A percentile compares a stretch with the other conserved stretches of the same genome.
These are phyloP conservation scores for Mungos mungo DNA, from an alignment of 2,113 vertebrate genomes.

Conservation along the genomic window DNA sequence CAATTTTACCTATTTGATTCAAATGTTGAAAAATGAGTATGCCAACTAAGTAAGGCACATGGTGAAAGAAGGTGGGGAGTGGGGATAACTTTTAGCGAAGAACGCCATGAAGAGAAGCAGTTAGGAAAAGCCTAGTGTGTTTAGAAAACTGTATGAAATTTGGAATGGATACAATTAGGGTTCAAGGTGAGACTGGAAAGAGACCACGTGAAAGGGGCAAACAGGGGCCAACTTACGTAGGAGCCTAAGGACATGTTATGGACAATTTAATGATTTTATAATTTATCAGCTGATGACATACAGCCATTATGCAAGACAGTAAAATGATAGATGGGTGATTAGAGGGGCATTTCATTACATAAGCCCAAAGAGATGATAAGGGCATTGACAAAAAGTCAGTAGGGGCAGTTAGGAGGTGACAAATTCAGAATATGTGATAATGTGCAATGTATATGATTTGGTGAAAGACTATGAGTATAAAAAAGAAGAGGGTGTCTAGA, in stretches of 20 bases:
- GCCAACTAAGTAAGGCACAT: neutral
- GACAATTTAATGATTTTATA: slow-evolving; percentile 34
- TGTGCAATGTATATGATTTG: neutral
- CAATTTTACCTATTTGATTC: neutral
- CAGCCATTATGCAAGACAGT: neutral
- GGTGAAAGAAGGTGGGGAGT: neutral
- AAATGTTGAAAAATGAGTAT: neutral
- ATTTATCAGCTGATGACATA: slow-evolving; percentile 5
- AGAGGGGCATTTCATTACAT: slow-evolving; percentile 13
- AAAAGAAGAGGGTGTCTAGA: neutral
- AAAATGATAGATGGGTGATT: neutral
- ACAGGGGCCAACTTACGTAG: neutral
- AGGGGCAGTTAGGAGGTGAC: neutral
- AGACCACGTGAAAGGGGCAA: neutral
- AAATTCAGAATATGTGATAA: neutral
- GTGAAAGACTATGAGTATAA: neutral
- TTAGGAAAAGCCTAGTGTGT: neutral
- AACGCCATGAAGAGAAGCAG: neutral
- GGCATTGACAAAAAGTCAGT: neutral
- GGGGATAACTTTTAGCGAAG: neutral
- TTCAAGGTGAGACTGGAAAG: neutral
- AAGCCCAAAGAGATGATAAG: neutral
- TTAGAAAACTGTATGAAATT: neutral
- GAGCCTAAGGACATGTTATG: neutral
- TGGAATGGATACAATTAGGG: neutral